A percentile compares a stretch with the other conserved stretches of the same genome.
Evolutionary conservation across 2,113 vertebrate species (phyloP).

Genomic region (Abramis brama): DNA sequence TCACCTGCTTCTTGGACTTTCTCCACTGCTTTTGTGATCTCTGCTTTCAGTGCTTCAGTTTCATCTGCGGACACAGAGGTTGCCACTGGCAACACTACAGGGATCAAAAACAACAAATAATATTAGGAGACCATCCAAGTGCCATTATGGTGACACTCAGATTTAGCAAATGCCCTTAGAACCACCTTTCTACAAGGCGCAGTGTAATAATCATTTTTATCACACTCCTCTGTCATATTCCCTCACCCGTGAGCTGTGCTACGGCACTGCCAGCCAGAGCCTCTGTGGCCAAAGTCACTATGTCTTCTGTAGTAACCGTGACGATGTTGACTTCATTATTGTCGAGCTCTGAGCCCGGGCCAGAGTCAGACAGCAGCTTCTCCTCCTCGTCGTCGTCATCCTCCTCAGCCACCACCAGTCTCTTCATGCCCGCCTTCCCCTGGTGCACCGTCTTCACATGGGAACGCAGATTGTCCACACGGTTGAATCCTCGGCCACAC

Average conservation of each 20-base stretch:
- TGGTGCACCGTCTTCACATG: slow-evolving; percentile 97
- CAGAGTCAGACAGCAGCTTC: slow-evolving; percentile 47
- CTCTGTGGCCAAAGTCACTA: slow-evolving; percentile 90
- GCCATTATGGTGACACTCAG: neutral
- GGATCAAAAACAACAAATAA: slow-evolving; percentile 27
- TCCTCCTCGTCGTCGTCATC: slow-evolving; percentile 63
- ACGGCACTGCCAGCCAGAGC: slow-evolving; percentile 86
- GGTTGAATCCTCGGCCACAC: slow-evolving; percentile 95
- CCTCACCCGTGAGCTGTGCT: slow-evolving; percentile 85
- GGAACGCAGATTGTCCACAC: slow-evolving; percentile 96
- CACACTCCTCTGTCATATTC: neutral
- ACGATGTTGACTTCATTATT: slow-evolving; percentile 90
- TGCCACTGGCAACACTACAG: slow-evolving; percentile 86
- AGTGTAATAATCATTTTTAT: neutral
- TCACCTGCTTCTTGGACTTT: slow-evolving; percentile 95
- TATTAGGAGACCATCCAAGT: neutral
- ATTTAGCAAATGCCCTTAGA: neutral
- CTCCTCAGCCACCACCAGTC: slow-evolving; percentile 74
- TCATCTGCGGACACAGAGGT: slow-evolving; percentile 87
- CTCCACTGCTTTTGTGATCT: slow-evolving; percentile 96
- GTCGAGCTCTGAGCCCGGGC: slow-evolving; percentile 62
- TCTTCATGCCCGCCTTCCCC: slow-evolving; percentile 94
- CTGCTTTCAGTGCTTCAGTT: slow-evolving; percentile 93
- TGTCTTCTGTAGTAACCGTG: slow-evolving; percentile 89
- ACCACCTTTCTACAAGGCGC: neutral